Base-by-base conservation (phyloP, 2,888 invertebrate species). In the Tenthredo livida region DNA sequence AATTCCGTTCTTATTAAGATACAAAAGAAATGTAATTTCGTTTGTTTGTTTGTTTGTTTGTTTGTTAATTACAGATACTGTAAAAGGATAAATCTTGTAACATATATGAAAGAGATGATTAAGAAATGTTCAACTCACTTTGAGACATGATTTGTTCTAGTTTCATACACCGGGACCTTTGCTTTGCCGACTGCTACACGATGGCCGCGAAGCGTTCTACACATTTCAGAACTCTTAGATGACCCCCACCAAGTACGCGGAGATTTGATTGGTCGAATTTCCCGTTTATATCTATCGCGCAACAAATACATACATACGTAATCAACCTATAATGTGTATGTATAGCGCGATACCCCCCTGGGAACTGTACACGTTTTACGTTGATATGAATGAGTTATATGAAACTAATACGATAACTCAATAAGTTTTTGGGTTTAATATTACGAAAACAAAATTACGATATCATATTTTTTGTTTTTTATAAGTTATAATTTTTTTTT, bases 61-160 rank as follows among this genome's bases (percentile, higher is more conserved):
- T 33, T 67, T 4, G 33, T 15, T 67, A 6, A 21, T 61, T 12
- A 61, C 10, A 61, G 21, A 33, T 67, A 33, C 33, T 33, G 15
- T 21, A 21, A 12, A 5, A 21, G 43, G 21, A 12, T 73, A 12
- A 73, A 43, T 25, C n/a, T 10, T 72, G 21, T 0, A 17, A 21
- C 10, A 21, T 10, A 43, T 21, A n/a, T 40, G 2, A 21, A 21
- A 21, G 0, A 40, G 40, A 3, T n/a, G 25, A 73, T 73, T 33
- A 10, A 43, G 43, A 43, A 73, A 67, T 67, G 12, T 73, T 21
- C 17, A 4, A 67, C 77, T 80, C 9, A 80, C 80, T 37, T 33
- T 80, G 33, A 61, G 80, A 58, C 80, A 80, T 80, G 80, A 61
- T 80, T 80, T n/a, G 61, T 33, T 77, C 58, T 73, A 73, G 43